phyloP scores from a whole-genome alignment of 1,140 invertebrate species.

The Caenorhabditis tropicalis region DNA sequence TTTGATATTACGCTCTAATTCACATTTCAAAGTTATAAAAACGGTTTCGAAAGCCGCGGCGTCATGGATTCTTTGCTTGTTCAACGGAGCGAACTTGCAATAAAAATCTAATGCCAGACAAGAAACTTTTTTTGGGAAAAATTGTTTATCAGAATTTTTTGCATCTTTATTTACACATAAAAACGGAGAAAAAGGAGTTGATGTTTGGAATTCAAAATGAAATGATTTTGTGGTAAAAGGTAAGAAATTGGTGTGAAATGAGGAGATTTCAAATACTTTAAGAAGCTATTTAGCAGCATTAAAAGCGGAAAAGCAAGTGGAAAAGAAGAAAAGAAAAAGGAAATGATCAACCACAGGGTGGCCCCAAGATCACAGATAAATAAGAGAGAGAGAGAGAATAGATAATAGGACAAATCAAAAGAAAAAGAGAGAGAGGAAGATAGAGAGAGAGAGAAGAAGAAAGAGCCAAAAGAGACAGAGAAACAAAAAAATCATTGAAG shows the following conservation, averaged over 20 bases:
- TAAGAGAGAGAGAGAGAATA: neutral
- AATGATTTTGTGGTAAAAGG: neutral
- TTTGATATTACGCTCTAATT: too few relatives aligned
- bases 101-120: neutral
- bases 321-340: neutral
- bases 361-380: neutral
- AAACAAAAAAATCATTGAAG: neutral
- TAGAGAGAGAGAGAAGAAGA: neutral
- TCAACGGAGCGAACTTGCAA: neutral
- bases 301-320: neutral
- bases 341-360: neutral
- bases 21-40: too few relatives aligned
- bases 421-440: neutral
- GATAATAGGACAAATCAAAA: too few relatives aligned
- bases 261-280: neutral
- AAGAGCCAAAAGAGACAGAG: neutral
- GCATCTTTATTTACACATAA: conserved; percentile 41
- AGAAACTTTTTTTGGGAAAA: neutral
- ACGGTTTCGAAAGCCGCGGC: neutral
- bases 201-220: neutral
- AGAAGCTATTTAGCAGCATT: neutral
- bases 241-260: neutral
- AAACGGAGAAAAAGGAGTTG: neutral
- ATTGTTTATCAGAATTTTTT: neutral
- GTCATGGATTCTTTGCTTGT: neutral